Evolutionary conservation across 2,113 vertebrate species (phyloP), one percentile per base, ranked within the genome.

Genomic region (Potamarius usumacintae): DNA sequence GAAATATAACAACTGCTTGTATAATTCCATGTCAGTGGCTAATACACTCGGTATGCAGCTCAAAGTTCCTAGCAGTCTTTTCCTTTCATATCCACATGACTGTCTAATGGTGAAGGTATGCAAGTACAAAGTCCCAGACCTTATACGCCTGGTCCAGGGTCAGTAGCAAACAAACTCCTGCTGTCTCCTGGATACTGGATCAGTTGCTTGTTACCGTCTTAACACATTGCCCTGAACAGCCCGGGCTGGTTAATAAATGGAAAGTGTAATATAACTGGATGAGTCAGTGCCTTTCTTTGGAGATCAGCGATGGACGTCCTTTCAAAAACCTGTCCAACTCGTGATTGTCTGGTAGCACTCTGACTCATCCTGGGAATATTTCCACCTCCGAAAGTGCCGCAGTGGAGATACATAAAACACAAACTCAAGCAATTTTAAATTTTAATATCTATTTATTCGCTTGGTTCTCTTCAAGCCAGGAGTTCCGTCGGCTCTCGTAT

Each of bases 71-170:
- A 8, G 78, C 34, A 55, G 42, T 27, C 85, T 34, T 60, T 58
- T 27, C 48, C 60, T 17, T 74, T 62, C 78, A 65, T n/a, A 88
- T 86, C 57, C 67, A 72, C 50, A 79, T 76, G 42, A 81, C 79
- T 82, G 72, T 63, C 82, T 77, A 86, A 85, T 84, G 85, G 82
- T 60, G 67, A 88, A 76, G 85, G 65, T 81, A 80, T 87, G 85
- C 82, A 12, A 42, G 60, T 50, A 48, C 27, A 58, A 86, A 85
- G 77, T 42, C 86, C 50, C 52, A n/a, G 48, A 77, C 74, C 78
- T 10, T 42, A 7, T 74, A 89, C 42, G 82, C 57, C 57, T 52
- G 83, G n/a, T 84, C 82, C 30, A 0, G 50, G 89, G 77, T 71
- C 85, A 60, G 84, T 42, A 50, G 72, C 34, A 20, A 82, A 63